Percentiles rank a stretch among this genome's conserved stretches.
phyloP scores from a whole-genome alignment of 2,888 invertebrate species.

The Rotaria macrura region DNA sequence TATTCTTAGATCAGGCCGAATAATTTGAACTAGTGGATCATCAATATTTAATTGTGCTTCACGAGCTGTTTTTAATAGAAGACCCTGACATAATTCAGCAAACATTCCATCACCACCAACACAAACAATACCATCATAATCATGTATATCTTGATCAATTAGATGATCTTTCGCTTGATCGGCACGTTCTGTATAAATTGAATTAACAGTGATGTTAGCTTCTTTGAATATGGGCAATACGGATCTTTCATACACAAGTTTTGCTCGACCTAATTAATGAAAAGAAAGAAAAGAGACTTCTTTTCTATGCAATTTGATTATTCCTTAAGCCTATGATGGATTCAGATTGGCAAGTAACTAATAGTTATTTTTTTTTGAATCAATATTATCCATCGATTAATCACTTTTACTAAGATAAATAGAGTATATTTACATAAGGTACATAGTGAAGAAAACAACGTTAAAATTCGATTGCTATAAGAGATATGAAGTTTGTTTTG shows the following conservation, averaged over 20 bases:
- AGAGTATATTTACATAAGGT: no score
- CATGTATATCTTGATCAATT: constrained; percentile 8
- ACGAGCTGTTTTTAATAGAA: background rate
- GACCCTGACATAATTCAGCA: constrained; percentile 11
- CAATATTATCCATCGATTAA: no score
- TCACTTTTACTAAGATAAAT: no score
- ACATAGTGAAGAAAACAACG: no score
- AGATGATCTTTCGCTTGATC: constrained; percentile 31
- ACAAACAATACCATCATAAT: constrained; percentile 25
- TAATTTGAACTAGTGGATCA: background rate
- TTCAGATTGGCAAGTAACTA: no score
- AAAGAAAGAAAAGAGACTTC: background rate
- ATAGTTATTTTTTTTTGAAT: no score
- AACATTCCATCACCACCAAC: constrained; percentile 21
- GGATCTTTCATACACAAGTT: background rate
- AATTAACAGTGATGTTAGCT: background rate
- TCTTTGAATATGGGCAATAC: background rate
- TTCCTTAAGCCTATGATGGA: no score
- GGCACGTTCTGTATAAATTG: constrained; percentile 26
- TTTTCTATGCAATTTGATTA: no score
- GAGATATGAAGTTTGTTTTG: no score
- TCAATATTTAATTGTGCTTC: background rate
- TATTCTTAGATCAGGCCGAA: background rate
- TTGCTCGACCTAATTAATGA: background rate
- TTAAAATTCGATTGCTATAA: no score